These are phyloP conservation scores for Sphecodes monilicornis DNA, from an alignment of 2,888 invertebrate species.

Conservation along the genomic window DNA sequence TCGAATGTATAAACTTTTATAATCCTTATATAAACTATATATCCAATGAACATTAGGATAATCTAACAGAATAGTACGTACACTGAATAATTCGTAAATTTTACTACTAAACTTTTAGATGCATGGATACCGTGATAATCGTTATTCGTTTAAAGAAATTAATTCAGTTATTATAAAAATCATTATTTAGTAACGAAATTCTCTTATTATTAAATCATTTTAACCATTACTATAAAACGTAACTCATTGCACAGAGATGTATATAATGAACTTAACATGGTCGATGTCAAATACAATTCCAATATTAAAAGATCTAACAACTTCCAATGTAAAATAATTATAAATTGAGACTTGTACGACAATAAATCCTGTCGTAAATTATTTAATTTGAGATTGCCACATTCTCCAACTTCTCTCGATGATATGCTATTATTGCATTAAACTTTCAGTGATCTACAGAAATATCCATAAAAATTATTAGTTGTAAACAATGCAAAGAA, in stretches of 20 bases:
- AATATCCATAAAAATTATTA: too few relatives aligned
- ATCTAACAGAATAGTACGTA: neutral
- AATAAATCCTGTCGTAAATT: neutral
- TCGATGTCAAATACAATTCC: neutral
- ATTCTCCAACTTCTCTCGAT: too few relatives aligned
- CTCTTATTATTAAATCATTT: neutral
- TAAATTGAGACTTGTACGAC: neutral
- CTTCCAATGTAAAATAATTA: neutral
- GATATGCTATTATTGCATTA: too few relatives aligned
- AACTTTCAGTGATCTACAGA: too few relatives aligned
- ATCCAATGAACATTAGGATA: constrained; percentile 33
- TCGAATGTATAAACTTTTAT: constrained; percentile 16
- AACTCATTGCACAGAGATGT: constrained; percentile 28
- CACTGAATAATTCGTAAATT: too few relatives aligned
- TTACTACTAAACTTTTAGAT: neutral
- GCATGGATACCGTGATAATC: neutral
- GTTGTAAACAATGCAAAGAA: too few relatives aligned
- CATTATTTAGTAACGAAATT: neutral
- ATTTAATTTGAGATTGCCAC: neutral
- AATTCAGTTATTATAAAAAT: constrained; percentile 1
- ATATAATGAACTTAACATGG: neutral
- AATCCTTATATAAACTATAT: constrained; percentile 33
- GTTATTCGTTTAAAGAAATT: neutral
- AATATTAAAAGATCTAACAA: neutral
- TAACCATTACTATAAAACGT: neutral